These are phyloP conservation scores for Octopus bimaculoides DNA, from an alignment of 1,140 invertebrate species.

Conservation along the genomic window DNA sequence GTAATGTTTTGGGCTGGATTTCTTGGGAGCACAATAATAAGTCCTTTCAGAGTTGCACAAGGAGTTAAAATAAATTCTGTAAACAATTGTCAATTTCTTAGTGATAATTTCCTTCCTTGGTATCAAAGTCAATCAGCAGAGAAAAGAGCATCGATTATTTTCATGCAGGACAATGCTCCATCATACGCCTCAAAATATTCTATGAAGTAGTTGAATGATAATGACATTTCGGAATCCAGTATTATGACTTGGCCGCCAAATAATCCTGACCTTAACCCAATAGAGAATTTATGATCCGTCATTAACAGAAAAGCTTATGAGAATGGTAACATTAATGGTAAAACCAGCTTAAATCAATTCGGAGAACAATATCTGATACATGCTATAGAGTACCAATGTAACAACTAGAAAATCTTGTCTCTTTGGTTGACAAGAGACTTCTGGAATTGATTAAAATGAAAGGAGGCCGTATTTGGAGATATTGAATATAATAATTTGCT, in stretches of 20 bases:
- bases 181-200: neutral
- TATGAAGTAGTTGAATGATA: neutral
- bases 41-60: neutral
- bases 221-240: neutral
- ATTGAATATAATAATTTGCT: too few species aligned
- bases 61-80: neutral
- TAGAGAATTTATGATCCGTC: too few species aligned
- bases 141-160: neutral
- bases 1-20: neutral
- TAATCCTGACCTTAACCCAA: too few species aligned
- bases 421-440: too few species aligned
- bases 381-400: too few species aligned
- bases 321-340: too few species aligned
- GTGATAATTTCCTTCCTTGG: neutral
- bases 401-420: too few species aligned
- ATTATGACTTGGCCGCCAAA: neutral
- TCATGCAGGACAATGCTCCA: neutral
- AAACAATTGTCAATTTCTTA: neutral
- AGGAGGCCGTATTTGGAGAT: too few species aligned
- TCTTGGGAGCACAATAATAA: neutral
- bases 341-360: too few species aligned
- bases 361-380: too few species aligned
- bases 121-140: neutral
- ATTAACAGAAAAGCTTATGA: too few species aligned
- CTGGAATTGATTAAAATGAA: too few species aligned